Conservation (phyloP, 2,888 invertebrate genomes). For the Esperia sulphurella region DNA sequence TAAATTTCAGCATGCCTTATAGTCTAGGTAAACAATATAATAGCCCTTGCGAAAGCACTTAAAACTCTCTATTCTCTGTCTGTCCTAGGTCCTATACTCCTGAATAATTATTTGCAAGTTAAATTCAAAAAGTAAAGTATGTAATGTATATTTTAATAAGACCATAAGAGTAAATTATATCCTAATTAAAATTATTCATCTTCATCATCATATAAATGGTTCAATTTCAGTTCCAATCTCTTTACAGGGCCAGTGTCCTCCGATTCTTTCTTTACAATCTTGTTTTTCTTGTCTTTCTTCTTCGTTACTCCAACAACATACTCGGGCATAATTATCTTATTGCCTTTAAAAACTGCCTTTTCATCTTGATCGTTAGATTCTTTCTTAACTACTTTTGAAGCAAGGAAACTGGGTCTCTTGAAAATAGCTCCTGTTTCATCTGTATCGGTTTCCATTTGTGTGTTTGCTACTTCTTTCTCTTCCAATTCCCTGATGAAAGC, state of each 20-base stretch:
- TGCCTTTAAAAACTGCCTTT: constrained; percentile 78
- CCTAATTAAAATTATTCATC: constrained; percentile 11
- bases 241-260: constrained; percentile 26
- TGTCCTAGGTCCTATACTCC: too few species aligned
- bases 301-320: constrained; percentile 86
- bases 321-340: constrained; percentile 89
- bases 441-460: constrained; percentile 39
- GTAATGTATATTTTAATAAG: background rate
- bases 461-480: constrained; percentile 52
- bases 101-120: too few species aligned
- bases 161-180: background rate
- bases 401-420: constrained; percentile 62
- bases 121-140: too few species aligned
- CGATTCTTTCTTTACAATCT: constrained; percentile 21
- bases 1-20: too few species aligned
- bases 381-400: constrained; percentile 52
- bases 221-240: constrained; percentile 57
- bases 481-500: constrained; percentile 86
- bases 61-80: too few species aligned
- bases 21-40: too few species aligned
- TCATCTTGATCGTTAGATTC: constrained; percentile 26
- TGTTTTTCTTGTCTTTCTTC: constrained; percentile 67
- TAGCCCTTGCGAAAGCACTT: too few species aligned
- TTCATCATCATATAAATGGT: constrained; percentile 68
- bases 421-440: constrained; percentile 47